Base-by-base conservation (phyloP, 2,113 vertebrate species). In the Cinclus mexicanus region DNA sequence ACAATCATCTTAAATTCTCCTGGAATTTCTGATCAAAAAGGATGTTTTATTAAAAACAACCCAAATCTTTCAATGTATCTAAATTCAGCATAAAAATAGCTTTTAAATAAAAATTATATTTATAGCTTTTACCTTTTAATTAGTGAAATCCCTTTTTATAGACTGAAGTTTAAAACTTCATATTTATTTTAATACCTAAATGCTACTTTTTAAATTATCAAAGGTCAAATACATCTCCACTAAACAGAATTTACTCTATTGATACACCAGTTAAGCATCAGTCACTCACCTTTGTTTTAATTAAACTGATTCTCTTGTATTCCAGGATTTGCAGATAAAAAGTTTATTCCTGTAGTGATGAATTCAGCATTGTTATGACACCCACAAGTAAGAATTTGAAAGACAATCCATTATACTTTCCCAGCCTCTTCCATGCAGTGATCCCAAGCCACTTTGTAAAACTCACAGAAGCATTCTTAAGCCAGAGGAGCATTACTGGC, bases 11-110 rank as follows among this genome's bases (percentile, higher is more conserved):
- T 89, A 90, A 93, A 87, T 81, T 95, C 52, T 90, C 24, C 12
- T 47, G 71, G 68, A 88, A 83, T 63, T 95, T 87, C 63, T 89
- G 75, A 97, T 95, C 50, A 87, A 56, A 80, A 88, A 86, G 9
- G 14, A 50, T 4, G 0, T 61, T 89, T 93, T 47, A 64, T 56
- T 92, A 83, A 80, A 90, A 61, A 18, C 31, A 93, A 75, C 63
- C 13, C 44, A 68, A 82, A 76, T 53, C 57, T 75, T 39, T 37
- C 50, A 72, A 52, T n/a, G 13, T 56, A 49, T 60, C 25, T 69
- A 50, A 94, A 79, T 69, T 61, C 26, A 57, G 8, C 14, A 52
- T 33, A 2, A 93, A 77, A 79, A 52, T 10, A 39, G 3, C 5
- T 78, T 90, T 83, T 39, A 77, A 83, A 57, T 50, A 7, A 72